These are phyloP conservation scores for Aspidiotus rigidus DNA, from an alignment of 2,888 invertebrate genomes.

Conservation along the genomic window DNA sequence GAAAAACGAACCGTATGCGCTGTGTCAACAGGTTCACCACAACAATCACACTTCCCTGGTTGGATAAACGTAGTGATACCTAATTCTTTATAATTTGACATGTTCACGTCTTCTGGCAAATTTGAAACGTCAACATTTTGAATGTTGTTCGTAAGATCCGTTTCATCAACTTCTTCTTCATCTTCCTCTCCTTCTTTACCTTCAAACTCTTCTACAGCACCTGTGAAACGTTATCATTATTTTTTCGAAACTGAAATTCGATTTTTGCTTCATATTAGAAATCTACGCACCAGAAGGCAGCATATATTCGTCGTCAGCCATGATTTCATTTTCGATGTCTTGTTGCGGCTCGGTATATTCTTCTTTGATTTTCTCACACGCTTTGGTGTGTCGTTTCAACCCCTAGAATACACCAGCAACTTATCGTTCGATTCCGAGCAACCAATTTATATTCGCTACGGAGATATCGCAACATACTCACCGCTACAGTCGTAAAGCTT, in stretches of 20 bases:
- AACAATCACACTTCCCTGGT: constrained; percentile 48
- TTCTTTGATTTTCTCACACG: constrained; percentile 27
- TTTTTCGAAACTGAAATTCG: too few relatives aligned
- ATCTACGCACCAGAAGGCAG: constrained; percentile 12
- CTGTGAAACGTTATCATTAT: too few relatives aligned
- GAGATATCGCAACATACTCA: background rate
- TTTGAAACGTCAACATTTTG: background rate
- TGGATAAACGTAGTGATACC: constrained; percentile 22
- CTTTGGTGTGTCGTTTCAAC: constrained; percentile 25
- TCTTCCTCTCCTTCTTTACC: constrained; percentile 2
- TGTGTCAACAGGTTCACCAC: constrained; percentile 50
- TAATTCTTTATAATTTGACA: too few relatives aligned
- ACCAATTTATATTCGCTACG: background rate
- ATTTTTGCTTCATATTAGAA: background rate
- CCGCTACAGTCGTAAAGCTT: constrained; percentile 12
- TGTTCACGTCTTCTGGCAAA: too few relatives aligned
- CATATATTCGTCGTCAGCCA: constrained; percentile 9
- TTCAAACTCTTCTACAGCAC: background rate
- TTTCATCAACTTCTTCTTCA: constrained; percentile 11
- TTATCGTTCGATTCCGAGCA: background rate
- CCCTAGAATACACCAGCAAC: constrained; percentile 15
- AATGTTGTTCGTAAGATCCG: too few relatives aligned
- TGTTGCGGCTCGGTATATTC: constrained; percentile 7
- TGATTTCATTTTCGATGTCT: background rate
- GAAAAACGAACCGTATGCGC: constrained; percentile 47